Base-by-base conservation (phyloP, 2,113 vertebrate genomes). In the Otis tarda region DNA sequence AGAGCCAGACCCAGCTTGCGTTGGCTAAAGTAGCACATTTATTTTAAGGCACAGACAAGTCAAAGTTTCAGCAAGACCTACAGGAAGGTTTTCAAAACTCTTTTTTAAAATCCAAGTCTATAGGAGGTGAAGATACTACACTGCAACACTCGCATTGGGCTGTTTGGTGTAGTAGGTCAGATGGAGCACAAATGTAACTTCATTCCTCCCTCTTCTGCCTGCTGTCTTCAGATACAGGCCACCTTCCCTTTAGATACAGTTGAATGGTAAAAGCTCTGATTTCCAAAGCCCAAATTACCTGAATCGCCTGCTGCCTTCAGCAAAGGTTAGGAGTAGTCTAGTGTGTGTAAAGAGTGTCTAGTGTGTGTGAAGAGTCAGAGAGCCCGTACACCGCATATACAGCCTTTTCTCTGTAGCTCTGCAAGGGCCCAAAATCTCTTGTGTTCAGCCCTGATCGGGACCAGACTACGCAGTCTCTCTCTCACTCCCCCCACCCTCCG, bases 161-260 rank as follows among this genome's bases (percentile, higher is more conserved):
- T 64, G 15, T 43, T 89, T 63, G 68, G 64, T 90, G 92, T 90
- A 83, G 61, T 77, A 87, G 85, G 94, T 85, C 85, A 90, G 33
- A 55, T 1, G 55, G 55, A 86, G 18, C 65, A 77, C 55, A 81
- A 61, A 65, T 10, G 20, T 80, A 83, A 64, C 30, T 90, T 86
- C 49, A 35, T 80, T 78, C 55, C 59, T 92, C 68, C 37, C 24
- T 81, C 37, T 81, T 70, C 63, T 83, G 73, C 43, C 56, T 78
- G 12, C 39, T 85, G 22, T 43, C 15, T 30, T 90, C 65, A 64
- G 49, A 83, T 43, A 68, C 4, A 84, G 78, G 43, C n/a, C 77
- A 79, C 0, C 31, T 87, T 91, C 78, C 47, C 75, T 65, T 79
- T 33, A 56, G 71, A 50, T 17, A 30, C 7, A 43, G 59, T 31